Conservation (phyloP, 2,888 invertebrate species). For the Tipula vernalis region DNA sequence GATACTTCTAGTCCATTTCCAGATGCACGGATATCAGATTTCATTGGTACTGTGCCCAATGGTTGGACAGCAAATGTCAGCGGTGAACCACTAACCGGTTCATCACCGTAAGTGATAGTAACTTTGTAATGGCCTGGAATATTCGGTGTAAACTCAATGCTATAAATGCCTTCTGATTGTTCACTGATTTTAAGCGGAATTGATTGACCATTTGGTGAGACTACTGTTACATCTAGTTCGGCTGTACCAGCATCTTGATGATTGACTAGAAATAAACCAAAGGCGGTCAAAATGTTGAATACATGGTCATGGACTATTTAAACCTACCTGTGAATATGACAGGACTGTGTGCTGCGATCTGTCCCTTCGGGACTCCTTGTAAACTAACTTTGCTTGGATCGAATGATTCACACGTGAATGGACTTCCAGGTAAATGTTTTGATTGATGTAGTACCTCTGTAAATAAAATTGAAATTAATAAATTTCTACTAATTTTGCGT, state of each 20-base stretch:
- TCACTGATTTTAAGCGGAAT: constrained; percentile 65
- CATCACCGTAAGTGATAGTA: constrained; percentile 56
- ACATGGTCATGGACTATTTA: too few relatives aligned
- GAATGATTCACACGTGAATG: constrained; percentile 85
- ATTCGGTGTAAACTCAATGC: constrained; percentile 74
- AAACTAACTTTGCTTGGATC: constrained; percentile 74
- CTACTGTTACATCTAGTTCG: constrained; percentile 75
- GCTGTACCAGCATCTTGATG: constrained; percentile 73
- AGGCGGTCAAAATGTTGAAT: neutral
- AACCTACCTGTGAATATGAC: constrained; percentile 61
- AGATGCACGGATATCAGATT: constrained; percentile 44
- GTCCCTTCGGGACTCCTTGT: constrained; percentile 61
- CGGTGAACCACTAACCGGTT: constrained; percentile 41
- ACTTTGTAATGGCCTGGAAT: constrained; percentile 58
- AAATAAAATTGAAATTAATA: neutral
- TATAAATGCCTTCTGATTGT: constrained; percentile 53
- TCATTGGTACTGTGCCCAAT: constrained; percentile 32
- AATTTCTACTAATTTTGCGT: constrained; percentile 1
- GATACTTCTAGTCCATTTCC: constrained; percentile 57
- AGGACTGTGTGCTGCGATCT: constrained; percentile 69
- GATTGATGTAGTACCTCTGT: constrained; percentile 82
- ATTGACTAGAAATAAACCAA: constrained; percentile 43
- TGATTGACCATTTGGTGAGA: constrained; percentile 73
- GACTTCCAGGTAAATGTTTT: constrained; percentile 83
- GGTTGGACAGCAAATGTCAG: constrained; percentile 47